Base-by-base conservation (phyloP, 1,140 invertebrate species). In the Lasioglossum baleicum region DNA sequence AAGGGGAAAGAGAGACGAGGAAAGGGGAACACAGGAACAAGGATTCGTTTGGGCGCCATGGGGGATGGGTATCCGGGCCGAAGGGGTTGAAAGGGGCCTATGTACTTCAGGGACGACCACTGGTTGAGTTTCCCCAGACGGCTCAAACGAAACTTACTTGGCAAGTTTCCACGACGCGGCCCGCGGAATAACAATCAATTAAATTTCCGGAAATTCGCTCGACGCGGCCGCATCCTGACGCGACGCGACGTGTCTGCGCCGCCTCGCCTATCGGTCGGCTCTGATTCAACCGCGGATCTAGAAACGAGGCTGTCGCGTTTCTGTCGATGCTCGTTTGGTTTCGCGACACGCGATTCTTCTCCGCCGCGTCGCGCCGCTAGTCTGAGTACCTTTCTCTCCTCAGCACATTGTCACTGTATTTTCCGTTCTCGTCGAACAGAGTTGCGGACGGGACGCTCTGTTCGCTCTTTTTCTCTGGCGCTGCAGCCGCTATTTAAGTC, bases 181-280 rank as follows among this genome's bases (percentile, higher is more conserved):
- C 68, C 72, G 44, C 74, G 74, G 83, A 82, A 84, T 84, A 84
- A 81, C 83, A 85, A 88, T 88, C 81, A 87, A 88, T 88, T 82
- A 84, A 80, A 88, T 88, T 75, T 65, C 72, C 58, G 65, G 69
- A 77, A 82, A 80, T 80, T 83, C 75, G 51, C 60, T n/a, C 48
- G 35, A 22, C 70, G 48, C 64, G 7, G 31, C 17, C 60, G 60
- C 20, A 64, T 35, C 40, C 22, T 5, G 35, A 35, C 35, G 35
- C 2, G 35, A 35, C 35, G 35, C 42, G 26, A 75, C 70, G 61
- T 31, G 35, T 44, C 64, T 40, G 11, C 73, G 48, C 26, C 20
- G 42, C n/a, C 35, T 15, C 22, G 22, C 35, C 8, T 26, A 26
- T 64, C 48, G 3, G 73, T 82, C 56, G 51, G 53, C 48, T 42